phyloP scores from a whole-genome alignment of 2,113 vertebrate species.

The Onychostruthus taczanowskii region DNA sequence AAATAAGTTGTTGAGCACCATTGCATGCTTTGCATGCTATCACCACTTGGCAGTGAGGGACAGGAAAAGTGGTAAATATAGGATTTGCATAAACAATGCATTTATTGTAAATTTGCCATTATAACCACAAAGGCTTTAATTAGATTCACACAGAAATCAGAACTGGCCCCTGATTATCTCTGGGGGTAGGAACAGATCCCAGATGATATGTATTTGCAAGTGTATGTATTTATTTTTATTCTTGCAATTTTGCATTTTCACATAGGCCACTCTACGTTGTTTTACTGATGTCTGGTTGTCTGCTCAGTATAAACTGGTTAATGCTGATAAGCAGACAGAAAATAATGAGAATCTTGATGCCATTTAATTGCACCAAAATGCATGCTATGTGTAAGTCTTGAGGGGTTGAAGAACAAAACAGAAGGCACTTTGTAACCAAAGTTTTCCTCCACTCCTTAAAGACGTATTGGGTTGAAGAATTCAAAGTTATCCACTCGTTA shows the following conservation, averaged over 20 bases:
- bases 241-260: background rate
- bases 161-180: background rate
- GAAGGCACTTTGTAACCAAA: background rate
- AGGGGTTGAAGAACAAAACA: background rate
- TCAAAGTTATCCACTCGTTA: background rate
- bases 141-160: background rate
- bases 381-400: background rate
- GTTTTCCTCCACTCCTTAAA: background rate
- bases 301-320: background rate
- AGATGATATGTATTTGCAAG: background rate
- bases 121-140: background rate
- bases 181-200: background rate
- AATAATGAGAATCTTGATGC: background rate
- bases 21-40: accelerated
- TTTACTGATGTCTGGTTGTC: background rate
- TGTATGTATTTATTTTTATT: background rate
- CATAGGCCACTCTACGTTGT: background rate
- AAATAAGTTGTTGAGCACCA: background rate
- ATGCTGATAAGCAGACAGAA: background rate
- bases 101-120: background rate
- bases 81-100: background rate
- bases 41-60: background rate
- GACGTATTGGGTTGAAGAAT: background rate
- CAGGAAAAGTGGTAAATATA: background rate
- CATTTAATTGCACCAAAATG: background rate